Conservation (phyloP, 1,140 invertebrate genomes). For the Drosophila eugracilis region DNA sequence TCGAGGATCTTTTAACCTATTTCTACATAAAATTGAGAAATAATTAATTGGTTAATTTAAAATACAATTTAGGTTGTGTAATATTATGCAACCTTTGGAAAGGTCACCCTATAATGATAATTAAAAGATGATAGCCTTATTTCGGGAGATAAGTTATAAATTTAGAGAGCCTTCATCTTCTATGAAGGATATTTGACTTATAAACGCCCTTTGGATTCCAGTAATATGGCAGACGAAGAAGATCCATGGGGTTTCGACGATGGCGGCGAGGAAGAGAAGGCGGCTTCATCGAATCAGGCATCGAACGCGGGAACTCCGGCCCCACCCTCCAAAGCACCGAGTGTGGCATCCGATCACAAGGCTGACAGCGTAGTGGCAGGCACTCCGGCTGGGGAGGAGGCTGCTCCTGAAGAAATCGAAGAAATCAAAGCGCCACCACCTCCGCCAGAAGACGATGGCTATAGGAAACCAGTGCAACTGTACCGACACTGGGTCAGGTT, state of each 20-base stretch:
- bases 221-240: slow-evolving; percentile 83
- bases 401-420: slow-evolving; percentile 44
- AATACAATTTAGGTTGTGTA: background rate
- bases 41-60: too few relatives aligned
- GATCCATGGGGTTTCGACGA: slow-evolving; percentile 84
- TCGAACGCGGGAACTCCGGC: slow-evolving; percentile 26
- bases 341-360: slow-evolving; percentile 49
- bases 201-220: background rate
- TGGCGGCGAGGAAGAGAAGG: slow-evolving; percentile 47
- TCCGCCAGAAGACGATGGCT: slow-evolving; percentile 85
- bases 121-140: background rate
- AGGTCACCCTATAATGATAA: background rate
- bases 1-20: background rate
- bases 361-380: slow-evolving; percentile 73
- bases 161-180: background rate
- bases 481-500: slow-evolving; percentile 91
- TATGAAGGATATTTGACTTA: background rate
- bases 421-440: slow-evolving; percentile 85
- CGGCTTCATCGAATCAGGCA: slow-evolving; percentile 18
- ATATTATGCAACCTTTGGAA: slow-evolving; percentile 1
- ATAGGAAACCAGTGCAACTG: slow-evolving; percentile 86
- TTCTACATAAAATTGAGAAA: background rate
- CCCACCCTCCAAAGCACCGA: slow-evolving; percentile 33
- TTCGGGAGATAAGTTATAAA: background rate
- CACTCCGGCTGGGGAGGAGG: slow-evolving; percentile 63